phyloP scores from a whole-genome alignment of 2,113 vertebrate species.

The Scophthalmus maximus region DNA sequence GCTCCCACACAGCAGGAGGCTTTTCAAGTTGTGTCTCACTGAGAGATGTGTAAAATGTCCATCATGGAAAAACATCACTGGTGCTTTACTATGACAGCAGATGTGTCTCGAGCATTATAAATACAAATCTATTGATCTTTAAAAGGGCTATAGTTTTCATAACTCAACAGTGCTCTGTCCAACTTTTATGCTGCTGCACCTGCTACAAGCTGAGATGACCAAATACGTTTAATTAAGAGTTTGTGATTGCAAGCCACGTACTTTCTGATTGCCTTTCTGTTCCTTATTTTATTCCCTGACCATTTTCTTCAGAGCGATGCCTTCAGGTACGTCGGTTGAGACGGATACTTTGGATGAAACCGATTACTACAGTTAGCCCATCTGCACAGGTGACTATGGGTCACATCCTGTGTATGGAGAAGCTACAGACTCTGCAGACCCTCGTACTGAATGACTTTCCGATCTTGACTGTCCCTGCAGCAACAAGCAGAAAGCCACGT shows the following conservation, averaged over 20 bases:
- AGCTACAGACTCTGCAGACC: neutral
- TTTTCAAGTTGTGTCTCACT: slow-evolving; percentile 43
- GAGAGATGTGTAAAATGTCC: slow-evolving; percentile 17
- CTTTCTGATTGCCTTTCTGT: neutral
- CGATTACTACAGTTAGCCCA: too few relatives aligned
- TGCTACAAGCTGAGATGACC: neutral
- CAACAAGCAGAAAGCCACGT: too few relatives aligned
- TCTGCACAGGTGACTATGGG: too few relatives aligned
- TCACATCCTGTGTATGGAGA: neutral
- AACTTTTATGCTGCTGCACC: neutral
- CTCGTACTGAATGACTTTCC: neutral
- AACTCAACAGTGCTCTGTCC: neutral
- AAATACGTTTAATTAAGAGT: neutral
- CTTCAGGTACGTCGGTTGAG: too few relatives aligned
- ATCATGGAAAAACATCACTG: neutral
- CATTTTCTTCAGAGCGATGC: too few relatives aligned
- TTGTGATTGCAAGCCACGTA: neutral
- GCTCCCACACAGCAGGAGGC: slow-evolving; percentile 28
- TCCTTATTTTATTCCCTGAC: too few relatives aligned
- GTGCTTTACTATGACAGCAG: slow-evolving; percentile 2
- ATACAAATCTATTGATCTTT: neutral
- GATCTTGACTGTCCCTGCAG: too few relatives aligned
- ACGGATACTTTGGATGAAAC: too few relatives aligned
- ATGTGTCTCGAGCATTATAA: slow-evolving; percentile 7
- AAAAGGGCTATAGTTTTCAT: neutral